These are phyloP conservation scores for Drosophila flavopinicola DNA, from an alignment of 2,888 invertebrate genomes.

Conservation along the genomic window DNA sequence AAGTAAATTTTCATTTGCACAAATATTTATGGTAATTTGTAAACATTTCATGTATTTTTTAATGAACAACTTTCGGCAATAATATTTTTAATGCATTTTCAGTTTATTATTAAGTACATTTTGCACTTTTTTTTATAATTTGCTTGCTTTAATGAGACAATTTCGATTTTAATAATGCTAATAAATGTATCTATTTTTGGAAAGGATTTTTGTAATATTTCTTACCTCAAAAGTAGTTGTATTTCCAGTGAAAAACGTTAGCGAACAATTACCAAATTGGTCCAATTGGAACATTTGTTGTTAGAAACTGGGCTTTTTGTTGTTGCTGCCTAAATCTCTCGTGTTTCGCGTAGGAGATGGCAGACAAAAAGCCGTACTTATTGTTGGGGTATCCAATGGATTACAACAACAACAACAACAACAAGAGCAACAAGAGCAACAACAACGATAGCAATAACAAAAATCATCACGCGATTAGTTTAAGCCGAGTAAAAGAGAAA, in stretches of 20 bases:
- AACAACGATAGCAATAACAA: conserved; percentile 14
- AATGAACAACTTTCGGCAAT: not conserved
- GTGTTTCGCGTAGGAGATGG: conserved; percentile 45
- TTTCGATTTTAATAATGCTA: not conserved
- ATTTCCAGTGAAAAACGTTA: conserved; percentile 18
- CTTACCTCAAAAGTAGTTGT: conserved; percentile 24
- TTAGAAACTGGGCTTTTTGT: conserved; percentile 58
- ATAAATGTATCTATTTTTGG: not conserved
- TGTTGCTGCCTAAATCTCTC: conserved; percentile 54
- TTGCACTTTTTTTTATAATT: not conserved
- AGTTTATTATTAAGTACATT: not conserved
- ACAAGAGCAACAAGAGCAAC: conserved; percentile 16
- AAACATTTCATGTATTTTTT: not conserved
- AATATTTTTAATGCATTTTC: not conserved
- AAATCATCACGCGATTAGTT: conserved; percentile 56
- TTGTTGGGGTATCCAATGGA: conserved; percentile 43
- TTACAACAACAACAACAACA: conserved; percentile 18
- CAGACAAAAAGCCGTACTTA: conserved; percentile 48
- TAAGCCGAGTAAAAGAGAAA: conserved; percentile 37
- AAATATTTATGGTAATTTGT: not conserved
- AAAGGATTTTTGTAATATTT: not conserved
- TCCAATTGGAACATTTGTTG: conserved; percentile 28
- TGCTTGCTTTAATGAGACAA: not conserved
- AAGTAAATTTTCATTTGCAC: not conserved
- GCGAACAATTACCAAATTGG: conserved; percentile 31